Percentiles rank a stretch among this genome's conserved stretches.
Conservation (phyloP, 2,888 invertebrate species). For the Microdon myrmicae region DNA sequence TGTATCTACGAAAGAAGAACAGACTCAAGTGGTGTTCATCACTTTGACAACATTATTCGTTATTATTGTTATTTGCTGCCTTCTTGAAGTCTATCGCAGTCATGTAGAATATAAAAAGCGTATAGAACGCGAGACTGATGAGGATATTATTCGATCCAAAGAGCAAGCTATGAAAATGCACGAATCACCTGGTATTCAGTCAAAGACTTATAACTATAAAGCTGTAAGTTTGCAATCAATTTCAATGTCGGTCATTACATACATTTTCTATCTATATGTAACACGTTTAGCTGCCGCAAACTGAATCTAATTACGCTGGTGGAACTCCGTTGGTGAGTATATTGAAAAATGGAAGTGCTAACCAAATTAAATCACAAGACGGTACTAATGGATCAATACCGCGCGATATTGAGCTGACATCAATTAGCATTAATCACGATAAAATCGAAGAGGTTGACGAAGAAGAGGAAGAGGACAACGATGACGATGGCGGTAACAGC, state of each 20-base stretch:
- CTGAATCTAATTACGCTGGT: constrained; percentile 61
- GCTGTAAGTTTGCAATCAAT: constrained; percentile 66
- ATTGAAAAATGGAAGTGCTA: constrained; percentile 64
- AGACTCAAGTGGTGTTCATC: constrained; percentile 83
- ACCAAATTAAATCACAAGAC: constrained; percentile 25
- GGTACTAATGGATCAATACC: constrained; percentile 40
- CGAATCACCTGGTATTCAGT: constrained; percentile 69
- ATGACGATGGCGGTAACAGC: constrained; percentile 26
- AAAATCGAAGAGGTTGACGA: constrained; percentile 61
- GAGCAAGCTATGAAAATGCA: constrained; percentile 78
- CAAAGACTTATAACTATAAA: constrained; percentile 68
- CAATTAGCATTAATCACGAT: constrained; percentile 18
- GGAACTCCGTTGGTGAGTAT: constrained; percentile 64
- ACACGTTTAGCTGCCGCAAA: constrained; percentile 65
- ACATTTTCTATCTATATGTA: background rate
- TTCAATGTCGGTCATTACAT: background rate
- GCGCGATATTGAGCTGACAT: constrained; percentile 13
- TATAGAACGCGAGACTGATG: constrained; percentile 80
- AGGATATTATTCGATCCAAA: constrained; percentile 78
- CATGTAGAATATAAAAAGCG: constrained; percentile 79
- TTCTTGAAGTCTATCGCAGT: constrained; percentile 81
- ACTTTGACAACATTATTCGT: constrained; percentile 80
- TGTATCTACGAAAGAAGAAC: constrained; percentile 81
- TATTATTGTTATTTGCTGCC: constrained; percentile 74
- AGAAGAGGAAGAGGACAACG: constrained; percentile 59